Base-by-base conservation (phyloP, 92 coral and sea anemone genomes). In the Epizoanthus rinbou region DNA sequence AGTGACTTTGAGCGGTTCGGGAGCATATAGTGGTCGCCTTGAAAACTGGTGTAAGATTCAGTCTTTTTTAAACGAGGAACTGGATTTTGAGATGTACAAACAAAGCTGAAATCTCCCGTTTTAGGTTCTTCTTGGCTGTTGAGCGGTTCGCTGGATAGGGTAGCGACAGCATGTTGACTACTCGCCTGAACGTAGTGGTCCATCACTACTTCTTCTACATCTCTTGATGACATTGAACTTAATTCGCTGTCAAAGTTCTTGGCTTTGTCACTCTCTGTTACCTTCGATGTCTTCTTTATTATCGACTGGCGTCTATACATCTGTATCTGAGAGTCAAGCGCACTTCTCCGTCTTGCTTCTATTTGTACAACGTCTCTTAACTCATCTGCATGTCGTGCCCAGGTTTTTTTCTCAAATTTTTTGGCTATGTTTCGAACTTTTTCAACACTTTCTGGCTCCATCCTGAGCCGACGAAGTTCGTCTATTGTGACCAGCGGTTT, bases 391-490 rank as follows among this genome's bases (percentile, higher is more conserved):
- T 78, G 82, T 43, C 82, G 66, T 16, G 98, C 91, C 98, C 98
- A 93, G 28, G 76, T 82, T 70, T 85, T 86, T 57, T 85, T 93
- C 18, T 72, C 69, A 63, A 86, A 85, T 18, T 91, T 93, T 0
- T 56, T 31, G 18, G 93, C 88, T 16, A 85, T 81, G 10, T 70
- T 85, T 3, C 86, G 88, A 13, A 93, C 54, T 35, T 72, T 83
- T 6, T 69, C 80, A 9, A 91, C 68, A 53, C 81, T 86, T 18
- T 85, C 85, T 1, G 82, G 82, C 24, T 59, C 14, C 70, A 62
- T 78, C 24, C 82, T 69, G 13, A 78, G 69, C 6, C 66, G 82
- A 16, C 71, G 82, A 63, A 78, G 22, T 19, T 81, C 85, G 21
- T 58, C 24, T 57, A 57, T 81, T 37, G 75, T 81, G 23, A 67